Conservation (phyloP, 2,888 invertebrate genomes). For the Adineta ricciae region DNA sequence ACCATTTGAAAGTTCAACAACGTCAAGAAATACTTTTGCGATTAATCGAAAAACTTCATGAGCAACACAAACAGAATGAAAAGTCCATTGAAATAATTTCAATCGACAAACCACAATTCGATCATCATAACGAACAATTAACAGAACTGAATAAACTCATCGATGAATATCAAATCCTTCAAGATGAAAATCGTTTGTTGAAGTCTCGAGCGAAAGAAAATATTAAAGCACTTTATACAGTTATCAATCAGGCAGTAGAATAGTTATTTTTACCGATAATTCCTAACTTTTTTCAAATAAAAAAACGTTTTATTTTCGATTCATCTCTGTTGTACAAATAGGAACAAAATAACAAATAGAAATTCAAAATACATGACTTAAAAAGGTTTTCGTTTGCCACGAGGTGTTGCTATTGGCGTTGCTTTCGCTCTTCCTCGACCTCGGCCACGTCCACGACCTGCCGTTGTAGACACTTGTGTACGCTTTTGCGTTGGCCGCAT, state of each 20-base stretch:
- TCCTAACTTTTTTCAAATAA: too few relatives aligned
- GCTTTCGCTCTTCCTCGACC: constrained; percentile 7
- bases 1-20: neutral
- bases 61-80: neutral
- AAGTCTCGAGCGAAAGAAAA: neutral
- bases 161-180: neutral
- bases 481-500: constrained; percentile 1
- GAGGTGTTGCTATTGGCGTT: neutral
- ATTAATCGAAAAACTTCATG: neutral
- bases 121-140: neutral
- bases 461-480: neutral
- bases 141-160: neutral
- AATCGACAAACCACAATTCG: neutral
- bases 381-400: neutral
- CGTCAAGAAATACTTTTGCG: neutral
- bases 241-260: neutral
- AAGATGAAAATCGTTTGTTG: neutral
- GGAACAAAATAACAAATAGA: neutral
- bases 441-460: constrained; percentile 18
- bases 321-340: neutral
- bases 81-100: neutral
- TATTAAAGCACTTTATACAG: neutral
- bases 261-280: neutral
- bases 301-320: neutral
- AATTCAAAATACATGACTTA: neutral